A percentile compares a stretch with the other conserved stretches of the same genome.
Conservation (phyloP, 2,113 vertebrate species). For the Mionectes macconnelli region DNA sequence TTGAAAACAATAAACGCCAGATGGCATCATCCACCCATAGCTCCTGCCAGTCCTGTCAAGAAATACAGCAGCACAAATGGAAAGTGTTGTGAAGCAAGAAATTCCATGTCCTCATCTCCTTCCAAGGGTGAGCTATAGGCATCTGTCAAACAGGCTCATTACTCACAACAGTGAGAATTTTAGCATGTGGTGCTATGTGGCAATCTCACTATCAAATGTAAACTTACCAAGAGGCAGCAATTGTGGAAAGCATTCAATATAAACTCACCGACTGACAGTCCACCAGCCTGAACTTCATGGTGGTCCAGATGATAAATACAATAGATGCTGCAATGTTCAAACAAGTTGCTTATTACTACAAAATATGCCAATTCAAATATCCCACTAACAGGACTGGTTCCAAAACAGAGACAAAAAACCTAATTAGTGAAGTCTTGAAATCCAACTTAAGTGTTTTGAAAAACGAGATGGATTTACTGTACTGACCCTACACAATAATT, state of each 20-base stretch:
- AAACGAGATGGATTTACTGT: not conserved
- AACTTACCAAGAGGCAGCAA: not conserved
- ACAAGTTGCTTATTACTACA: not conserved
- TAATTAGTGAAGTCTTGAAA: not conserved
- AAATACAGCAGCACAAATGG: not conserved
- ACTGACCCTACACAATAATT: not conserved
- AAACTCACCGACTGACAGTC: slow-evolving; percentile 91
- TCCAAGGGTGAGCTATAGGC: not conserved
- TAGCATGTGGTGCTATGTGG: not conserved
- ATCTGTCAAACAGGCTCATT: not conserved
- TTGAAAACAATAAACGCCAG: slow-evolving; percentile 93
- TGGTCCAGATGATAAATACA: slow-evolving; percentile 95
- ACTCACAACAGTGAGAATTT: not conserved
- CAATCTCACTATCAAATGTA: not conserved
- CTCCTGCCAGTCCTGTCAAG: slow-evolving; percentile 89
- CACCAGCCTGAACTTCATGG: slow-evolving; percentile 93
- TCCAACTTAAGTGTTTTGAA: not conserved
- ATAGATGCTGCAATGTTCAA: slow-evolving; percentile 83
- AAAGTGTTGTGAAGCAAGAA: not conserved
- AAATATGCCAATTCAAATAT: not conserved
- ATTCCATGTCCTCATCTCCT: not conserved
- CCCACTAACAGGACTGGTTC: not conserved
- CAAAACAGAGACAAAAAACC: not conserved
- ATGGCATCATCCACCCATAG: slow-evolving; percentile 97
- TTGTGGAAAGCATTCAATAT: not conserved